Conservation (phyloP, 2,113 vertebrate genomes). For the Thryonomys swinderianus region DNA sequence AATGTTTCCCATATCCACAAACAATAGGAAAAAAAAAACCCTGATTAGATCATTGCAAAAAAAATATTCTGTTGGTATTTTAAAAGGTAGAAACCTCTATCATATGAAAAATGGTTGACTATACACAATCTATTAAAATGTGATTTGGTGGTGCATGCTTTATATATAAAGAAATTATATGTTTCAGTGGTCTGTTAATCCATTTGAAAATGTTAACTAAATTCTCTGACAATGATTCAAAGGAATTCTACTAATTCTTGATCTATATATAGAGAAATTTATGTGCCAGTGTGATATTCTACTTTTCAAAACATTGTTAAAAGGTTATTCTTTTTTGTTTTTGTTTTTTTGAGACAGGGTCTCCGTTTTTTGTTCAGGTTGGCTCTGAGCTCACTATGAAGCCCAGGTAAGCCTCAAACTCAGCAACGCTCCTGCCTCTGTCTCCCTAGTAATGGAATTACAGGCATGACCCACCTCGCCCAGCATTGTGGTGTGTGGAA, state of each 20-base stretch:
- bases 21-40: background rate
- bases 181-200: conserved; percentile 9
- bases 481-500: too few relatives aligned
- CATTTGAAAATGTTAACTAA: conserved; percentile 41
- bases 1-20: background rate
- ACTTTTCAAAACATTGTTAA: conserved; percentile 21
- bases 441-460: too few relatives aligned
- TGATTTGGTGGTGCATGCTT: background rate
- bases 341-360: too few relatives aligned
- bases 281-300: background rate
- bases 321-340: conserved; percentile 28
- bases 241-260: conserved; percentile 12
- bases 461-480: too few relatives aligned
- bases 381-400: too few relatives aligned
- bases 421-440: too few relatives aligned
- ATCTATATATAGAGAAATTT: background rate
- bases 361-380: too few relatives aligned
- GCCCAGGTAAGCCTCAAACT: too few relatives aligned
- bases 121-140: conserved; percentile 17
- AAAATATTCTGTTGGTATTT: background rate
- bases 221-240: background rate
- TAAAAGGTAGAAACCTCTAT: background rate
- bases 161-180: background rate
- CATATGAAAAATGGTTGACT: background rate
- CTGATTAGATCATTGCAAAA: background rate